phyloP scores from a whole-genome alignment of 2,113 vertebrate genomes.

The Engystomops pustulosus region DNA sequence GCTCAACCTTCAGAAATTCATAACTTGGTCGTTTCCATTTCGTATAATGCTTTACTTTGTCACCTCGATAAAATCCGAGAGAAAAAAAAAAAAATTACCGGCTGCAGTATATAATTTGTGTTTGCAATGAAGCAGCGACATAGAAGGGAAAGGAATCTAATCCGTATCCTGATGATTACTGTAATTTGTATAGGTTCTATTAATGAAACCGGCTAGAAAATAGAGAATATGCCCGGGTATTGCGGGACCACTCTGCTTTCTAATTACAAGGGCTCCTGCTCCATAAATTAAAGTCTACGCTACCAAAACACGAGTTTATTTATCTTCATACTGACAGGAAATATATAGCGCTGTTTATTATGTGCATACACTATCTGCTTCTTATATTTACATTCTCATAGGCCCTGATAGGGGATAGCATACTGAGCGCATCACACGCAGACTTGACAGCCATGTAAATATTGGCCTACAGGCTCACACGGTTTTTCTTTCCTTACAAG shows the following conservation, averaged over 20 bases:
- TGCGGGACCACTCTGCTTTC: not conserved
- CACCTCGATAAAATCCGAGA: not conserved
- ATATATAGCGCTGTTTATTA: not conserved
- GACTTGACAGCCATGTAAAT: too few relatives aligned
- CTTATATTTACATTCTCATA: constrained; percentile 4
- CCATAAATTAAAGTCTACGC: not conserved
- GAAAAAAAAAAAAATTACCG: constrained; percentile 31
- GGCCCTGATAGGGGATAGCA: not conserved
- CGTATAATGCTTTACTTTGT: not conserved
- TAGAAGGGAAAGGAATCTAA: constrained; percentile 6
- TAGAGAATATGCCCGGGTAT: not conserved
- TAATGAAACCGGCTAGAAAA: not conserved
- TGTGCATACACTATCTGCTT: not conserved
- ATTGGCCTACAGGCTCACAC: not conserved
- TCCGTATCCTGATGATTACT: constrained; percentile 19
- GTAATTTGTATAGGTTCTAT: constrained; percentile 21
- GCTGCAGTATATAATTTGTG: constrained; percentile 36
- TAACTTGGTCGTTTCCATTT: not conserved
- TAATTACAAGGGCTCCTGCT: not conserved
- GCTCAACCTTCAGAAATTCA: constrained; percentile 54
- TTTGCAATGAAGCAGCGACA: not conserved
- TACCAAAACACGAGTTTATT: not conserved
- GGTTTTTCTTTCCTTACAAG: too few relatives aligned
- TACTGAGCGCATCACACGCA: not conserved
- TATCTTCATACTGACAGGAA: not conserved